These are phyloP conservation scores for Melospiza georgiana DNA, from an alignment of 2,113 vertebrate species.

Conservation along the genomic window DNA sequence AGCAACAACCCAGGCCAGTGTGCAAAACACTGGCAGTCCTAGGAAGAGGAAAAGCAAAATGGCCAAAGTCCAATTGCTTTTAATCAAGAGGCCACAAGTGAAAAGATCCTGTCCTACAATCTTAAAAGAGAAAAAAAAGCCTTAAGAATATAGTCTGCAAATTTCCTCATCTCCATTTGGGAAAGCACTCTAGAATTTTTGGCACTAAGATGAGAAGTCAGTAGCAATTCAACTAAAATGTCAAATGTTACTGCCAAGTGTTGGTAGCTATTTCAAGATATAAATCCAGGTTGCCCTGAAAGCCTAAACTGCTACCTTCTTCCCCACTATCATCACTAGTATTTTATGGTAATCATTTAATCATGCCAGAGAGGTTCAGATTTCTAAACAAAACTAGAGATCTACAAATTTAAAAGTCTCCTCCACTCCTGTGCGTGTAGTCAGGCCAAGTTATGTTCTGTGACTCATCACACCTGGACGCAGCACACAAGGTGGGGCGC, in stretches of 20 bases:
- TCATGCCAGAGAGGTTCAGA: not conserved
- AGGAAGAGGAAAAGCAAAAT: constrained; percentile 33
- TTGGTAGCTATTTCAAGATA: constrained; percentile 72
- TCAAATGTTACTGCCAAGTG: constrained; percentile 62
- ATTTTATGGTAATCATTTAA: constrained; percentile 21
- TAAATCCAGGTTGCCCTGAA: constrained; percentile 66
- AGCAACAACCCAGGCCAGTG: constrained; percentile 44
- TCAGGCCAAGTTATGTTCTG: not conserved
- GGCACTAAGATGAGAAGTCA: constrained; percentile 68
- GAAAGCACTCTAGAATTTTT: constrained; percentile 61
- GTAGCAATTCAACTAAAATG: constrained; percentile 74
- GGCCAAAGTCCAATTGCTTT: constrained; percentile 67
- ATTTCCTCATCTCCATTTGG: constrained; percentile 62
- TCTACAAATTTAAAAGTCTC: not conserved
- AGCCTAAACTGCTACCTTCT: constrained; percentile 49
- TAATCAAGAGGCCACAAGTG: constrained; percentile 69
- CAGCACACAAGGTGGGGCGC: not conserved
- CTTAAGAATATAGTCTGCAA: constrained; percentile 47
- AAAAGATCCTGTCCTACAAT: constrained; percentile 66
- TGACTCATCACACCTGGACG: not conserved
- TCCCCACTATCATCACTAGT: not conserved
- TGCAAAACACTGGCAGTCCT: constrained; percentile 21
- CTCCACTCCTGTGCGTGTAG: not conserved
- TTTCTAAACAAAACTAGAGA: constrained; percentile 54
- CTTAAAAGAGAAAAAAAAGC: constrained; percentile 51